Conservation (phyloP, 2,888 invertebrate species). For the Prosapia bicincta region DNA sequence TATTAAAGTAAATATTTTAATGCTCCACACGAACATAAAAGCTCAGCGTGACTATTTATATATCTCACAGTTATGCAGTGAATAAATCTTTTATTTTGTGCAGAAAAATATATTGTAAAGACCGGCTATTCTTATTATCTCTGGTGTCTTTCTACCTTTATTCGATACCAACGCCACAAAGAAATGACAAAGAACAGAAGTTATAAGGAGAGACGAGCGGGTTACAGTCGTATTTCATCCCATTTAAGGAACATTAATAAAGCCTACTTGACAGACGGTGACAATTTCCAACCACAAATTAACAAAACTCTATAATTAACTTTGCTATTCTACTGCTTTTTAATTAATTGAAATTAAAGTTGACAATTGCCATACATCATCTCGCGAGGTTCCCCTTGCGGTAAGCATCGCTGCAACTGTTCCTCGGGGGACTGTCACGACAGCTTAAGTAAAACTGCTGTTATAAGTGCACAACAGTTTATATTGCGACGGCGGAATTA, state of each 20-base stretch:
- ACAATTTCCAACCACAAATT: conserved; percentile 7
- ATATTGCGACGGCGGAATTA: too few relatives aligned
- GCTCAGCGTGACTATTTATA: too few relatives aligned
- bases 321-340: conserved; percentile 1
- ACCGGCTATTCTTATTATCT: too few relatives aligned
- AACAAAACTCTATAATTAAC: conserved; percentile 5
- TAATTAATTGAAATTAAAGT: background rate
- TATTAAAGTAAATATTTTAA: too few relatives aligned
- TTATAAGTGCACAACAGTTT: too few relatives aligned
- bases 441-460: too few relatives aligned
- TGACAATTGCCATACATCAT: background rate
- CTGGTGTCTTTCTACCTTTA: too few relatives aligned
- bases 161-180: background rate
- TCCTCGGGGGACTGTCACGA: background rate
- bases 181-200: background rate
- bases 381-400: background rate
- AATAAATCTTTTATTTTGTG: too few relatives aligned
- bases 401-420: background rate
- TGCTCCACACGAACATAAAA: too few relatives aligned
- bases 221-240: background rate
- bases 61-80: too few relatives aligned
- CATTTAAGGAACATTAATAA: conserved; percentile 7
- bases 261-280: background rate
- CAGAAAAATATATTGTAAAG: too few relatives aligned
- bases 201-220: background rate